A percentile compares a stretch with the other conserved stretches of the same genome.
phyloP scores from a whole-genome alignment of 2,888 invertebrate genomes.

The Trichopoda pennipes region DNA sequence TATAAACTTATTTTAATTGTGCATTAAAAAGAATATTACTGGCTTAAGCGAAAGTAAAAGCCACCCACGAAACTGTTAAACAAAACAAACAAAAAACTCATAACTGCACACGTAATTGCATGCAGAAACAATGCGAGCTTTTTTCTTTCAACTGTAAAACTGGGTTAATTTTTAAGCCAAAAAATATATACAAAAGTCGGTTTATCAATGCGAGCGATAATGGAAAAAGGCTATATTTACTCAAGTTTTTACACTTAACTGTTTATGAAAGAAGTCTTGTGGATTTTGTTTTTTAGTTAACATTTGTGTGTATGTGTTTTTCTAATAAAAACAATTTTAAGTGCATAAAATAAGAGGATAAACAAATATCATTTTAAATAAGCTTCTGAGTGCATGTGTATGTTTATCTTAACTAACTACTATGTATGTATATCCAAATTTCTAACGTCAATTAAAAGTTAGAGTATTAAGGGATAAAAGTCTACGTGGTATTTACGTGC shows the following conservation, averaged over 20 bases:
- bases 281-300: conserved; percentile 37
- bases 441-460: conserved; percentile 36
- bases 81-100: background rate
- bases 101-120: background rate
- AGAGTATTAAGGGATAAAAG: conserved; percentile 3
- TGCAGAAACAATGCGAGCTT: background rate
- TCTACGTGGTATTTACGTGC: background rate
- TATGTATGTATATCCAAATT: conserved; percentile 17
- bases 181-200: conserved; percentile 33
- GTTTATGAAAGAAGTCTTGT: background rate
- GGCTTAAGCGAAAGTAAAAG: background rate
- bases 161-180: conserved; percentile 50
- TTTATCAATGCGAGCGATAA: background rate
- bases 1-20: no score
- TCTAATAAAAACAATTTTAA: conserved; percentile 14
- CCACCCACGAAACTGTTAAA: background rate
- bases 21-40: no score
- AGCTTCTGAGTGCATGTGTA: background rate
- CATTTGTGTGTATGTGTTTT: background rate
- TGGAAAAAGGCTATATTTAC: background rate
- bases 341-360: conserved; percentile 27
- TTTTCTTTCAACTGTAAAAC: conserved; percentile 3
- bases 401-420: conserved; percentile 15
- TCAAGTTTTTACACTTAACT: background rate
- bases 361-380: background rate